A percentile compares a stretch with the other conserved stretches of the same genome.
Conservation (phyloP, 2,888 invertebrate genomes). For the Portevinia maculata region DNA sequence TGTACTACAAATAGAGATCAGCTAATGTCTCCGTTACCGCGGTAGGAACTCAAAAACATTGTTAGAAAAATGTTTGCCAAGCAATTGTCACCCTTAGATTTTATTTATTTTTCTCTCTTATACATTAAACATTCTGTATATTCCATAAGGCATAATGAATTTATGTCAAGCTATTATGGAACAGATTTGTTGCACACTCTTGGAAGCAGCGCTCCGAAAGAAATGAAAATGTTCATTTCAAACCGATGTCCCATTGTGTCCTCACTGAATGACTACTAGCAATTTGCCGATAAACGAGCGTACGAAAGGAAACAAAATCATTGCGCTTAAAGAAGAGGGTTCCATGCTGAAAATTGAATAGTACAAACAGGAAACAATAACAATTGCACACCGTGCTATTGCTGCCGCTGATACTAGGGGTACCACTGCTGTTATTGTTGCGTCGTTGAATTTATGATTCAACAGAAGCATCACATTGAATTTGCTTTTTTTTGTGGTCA, state of each 20-base stretch:
- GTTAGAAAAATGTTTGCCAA: slow-evolving; percentile 65
- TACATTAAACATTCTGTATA: slow-evolving; percentile 29
- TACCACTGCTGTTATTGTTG: slow-evolving; percentile 44
- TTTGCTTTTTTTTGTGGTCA: slow-evolving; percentile 72
- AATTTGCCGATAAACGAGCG: slow-evolving; percentile 65
- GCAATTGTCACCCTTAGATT: slow-evolving; percentile 70
- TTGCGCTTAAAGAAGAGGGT: slow-evolving; percentile 66
- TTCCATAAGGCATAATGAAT: slow-evolving; percentile 68
- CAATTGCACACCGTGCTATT: slow-evolving; percentile 70
- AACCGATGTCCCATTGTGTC: slow-evolving; percentile 67
- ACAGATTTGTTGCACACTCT: slow-evolving; percentile 73
- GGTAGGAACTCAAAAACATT: slow-evolving; percentile 23
- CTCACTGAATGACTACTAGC: slow-evolving; percentile 55
- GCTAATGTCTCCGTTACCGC: slow-evolving; percentile 12
- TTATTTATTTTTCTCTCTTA: slow-evolving; percentile 61
- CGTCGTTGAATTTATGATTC: slow-evolving; percentile 63
- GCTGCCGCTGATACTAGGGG: slow-evolving; percentile 49
- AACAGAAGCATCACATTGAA: slow-evolving; percentile 69
- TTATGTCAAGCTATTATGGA: slow-evolving; percentile 70
- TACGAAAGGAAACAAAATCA: slow-evolving; percentile 53
- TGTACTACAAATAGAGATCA: neutral
- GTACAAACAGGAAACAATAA: slow-evolving; percentile 73
- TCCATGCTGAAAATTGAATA: slow-evolving; percentile 56
- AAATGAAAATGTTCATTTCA: slow-evolving; percentile 73
- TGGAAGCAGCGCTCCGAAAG: slow-evolving; percentile 65